Base-by-base conservation (phyloP, 2,797 vertebrate species). In the Myotis vivesi region DNA sequence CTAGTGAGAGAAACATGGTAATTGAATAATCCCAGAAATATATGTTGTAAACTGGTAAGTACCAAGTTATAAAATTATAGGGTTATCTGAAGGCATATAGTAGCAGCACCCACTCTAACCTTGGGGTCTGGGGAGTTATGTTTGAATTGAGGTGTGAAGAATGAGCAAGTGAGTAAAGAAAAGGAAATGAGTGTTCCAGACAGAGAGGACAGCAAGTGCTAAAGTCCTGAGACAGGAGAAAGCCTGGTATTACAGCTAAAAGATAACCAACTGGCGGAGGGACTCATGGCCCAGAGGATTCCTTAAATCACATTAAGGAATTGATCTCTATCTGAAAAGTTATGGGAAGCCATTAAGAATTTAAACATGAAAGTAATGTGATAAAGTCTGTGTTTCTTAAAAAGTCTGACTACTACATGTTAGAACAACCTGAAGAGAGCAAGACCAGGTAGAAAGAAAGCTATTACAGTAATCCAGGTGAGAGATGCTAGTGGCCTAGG, bases 121-220 rank as follows among this genome's bases (percentile, higher is more conserved):
- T 87, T 30, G 3, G 64, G 22, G 30, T 76, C 57, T 84, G 71
- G 57, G 68, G 8, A 77, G 57, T 66, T 36, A 51, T 51, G 22
- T 76, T 75, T 92, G 30, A 94, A 72, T 20, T 51, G 84, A 91
- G n/a, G 53, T 53, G 7, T 41, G 80, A 93, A 68, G 83, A 87
- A 44, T 33, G 55, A 69, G 2, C 12, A 46, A 12, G 51, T 30
- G 15, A 19, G 23, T 15, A 36, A 84, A 66, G 8, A 69, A 36
- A 46, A 94, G 55, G 30, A 44, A 77, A 66, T 23, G 16, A 62
- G 6, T 46, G 23, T 49, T 46, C 76, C 79, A 53, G 23, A 57
- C 9, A 38, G 28, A 49, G 38, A 36, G 62, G 8, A 13, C 8
- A 28, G 53, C 5, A 19, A 22, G 13, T 68, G 30, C 33, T 44